A percentile compares a stretch with the other conserved stretches of the same genome.
These are phyloP conservation scores for Andrena chrysosceles DNA, from an alignment of 2,888 invertebrate species.

Conservation along the genomic window DNA sequence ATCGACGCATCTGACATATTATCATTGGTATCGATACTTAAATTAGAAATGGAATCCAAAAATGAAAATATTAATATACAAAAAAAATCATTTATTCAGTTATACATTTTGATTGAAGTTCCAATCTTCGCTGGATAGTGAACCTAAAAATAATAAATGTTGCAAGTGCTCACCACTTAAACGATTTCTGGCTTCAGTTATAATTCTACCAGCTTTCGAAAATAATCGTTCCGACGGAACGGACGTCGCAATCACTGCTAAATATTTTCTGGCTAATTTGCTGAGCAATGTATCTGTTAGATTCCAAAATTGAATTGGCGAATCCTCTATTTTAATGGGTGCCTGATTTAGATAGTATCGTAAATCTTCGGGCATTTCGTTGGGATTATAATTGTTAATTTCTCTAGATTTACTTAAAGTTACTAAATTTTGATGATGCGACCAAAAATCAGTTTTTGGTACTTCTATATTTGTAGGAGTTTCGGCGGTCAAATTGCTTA, in stretches of 20 bases:
- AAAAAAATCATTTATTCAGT: background rate
- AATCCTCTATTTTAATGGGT: background rate
- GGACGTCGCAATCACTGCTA: background rate
- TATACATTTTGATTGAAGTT: background rate
- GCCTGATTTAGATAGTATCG: no score
- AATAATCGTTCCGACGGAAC: background rate
- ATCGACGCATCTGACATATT: no score
- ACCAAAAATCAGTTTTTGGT: no score
- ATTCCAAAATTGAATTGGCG: background rate
- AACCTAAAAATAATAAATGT: constrained; percentile 4
- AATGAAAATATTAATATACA: background rate
- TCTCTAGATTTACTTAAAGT: no score
- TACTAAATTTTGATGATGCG: no score
- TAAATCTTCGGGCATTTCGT: no score
- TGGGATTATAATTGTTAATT: no score
- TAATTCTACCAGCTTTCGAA: background rate
- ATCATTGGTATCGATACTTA: no score
- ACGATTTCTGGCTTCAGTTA: constrained; percentile 7
- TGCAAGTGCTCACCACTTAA: constrained; percentile 11
- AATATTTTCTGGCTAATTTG: background rate
- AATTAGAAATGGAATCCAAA: background rate
- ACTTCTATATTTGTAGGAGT: no score
- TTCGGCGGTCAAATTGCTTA: no score
- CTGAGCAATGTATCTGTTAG: background rate
- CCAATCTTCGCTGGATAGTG: background rate